These are phyloP conservation scores for Meriones psammophilus DNA, from an alignment of 2,797 vertebrate genomes.

Conservation along the genomic window DNA sequence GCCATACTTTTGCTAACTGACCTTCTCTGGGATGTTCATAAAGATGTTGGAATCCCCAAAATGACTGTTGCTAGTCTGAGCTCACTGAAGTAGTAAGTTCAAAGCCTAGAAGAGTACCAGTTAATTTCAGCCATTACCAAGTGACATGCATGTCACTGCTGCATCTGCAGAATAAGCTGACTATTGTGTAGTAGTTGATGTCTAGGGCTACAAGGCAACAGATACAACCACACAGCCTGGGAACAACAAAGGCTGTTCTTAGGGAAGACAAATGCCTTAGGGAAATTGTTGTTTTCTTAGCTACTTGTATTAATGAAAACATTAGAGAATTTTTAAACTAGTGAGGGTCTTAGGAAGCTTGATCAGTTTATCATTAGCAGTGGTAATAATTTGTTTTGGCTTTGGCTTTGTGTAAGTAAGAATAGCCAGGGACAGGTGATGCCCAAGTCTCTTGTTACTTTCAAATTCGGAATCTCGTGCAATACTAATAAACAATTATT, in stretches of 20 bases:
- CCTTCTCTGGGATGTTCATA: background rate
- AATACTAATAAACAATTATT: conserved; percentile 1
- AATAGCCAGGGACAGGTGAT: background rate
- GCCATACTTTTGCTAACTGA: background rate
- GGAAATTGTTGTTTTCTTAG: conserved; percentile 18
- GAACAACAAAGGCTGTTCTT: background rate
- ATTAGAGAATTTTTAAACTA: background rate
- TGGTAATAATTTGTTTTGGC: background rate
- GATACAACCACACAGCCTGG: background rate
- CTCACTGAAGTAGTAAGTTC: background rate
- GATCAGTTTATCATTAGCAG: background rate
- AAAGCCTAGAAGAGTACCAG: background rate
- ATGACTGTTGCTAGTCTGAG: background rate
- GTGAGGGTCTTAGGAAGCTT: background rate
- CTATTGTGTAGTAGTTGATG: background rate
- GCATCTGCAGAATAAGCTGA: background rate
- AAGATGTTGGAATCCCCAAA: background rate
- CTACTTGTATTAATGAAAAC: background rate
- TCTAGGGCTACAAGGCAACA: background rate
- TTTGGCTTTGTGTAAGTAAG: conserved; percentile 14
- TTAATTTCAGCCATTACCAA: conserved; percentile 9
- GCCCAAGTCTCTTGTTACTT: background rate
- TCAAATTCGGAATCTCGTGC: conserved; percentile 17
- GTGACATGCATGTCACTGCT: background rate
- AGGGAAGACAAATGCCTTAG: background rate